Base-by-base conservation (phyloP, 1,140 invertebrate genomes). In the Listronotus oregonensis region DNA sequence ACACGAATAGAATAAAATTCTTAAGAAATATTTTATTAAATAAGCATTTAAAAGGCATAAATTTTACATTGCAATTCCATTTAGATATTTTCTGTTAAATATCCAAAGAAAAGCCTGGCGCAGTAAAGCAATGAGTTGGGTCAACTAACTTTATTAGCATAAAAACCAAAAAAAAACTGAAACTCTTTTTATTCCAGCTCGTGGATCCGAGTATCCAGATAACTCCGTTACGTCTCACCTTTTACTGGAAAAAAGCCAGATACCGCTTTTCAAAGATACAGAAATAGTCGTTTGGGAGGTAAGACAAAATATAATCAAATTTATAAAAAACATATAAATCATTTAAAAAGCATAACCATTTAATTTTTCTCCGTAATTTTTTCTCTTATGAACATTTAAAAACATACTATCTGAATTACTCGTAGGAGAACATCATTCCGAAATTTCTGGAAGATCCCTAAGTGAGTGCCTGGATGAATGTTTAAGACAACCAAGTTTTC, bases 381-480 rank as follows among this genome's bases (percentile, higher is more conserved):
- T n/a, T n/a, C n/a, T n/a, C n/a, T n/a, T n/a, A n/a, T n/a, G n/a
- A n/a, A n/a, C n/a, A n/a, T n/a, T n/a, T n/a, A n/a, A n/a, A n/a
- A n/a, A n/a, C n/a, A n/a, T n/a, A n/a, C n/a, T n/a, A n/a, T n/a
- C n/a, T n/a, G n/a, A n/a, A 10, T 14, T 18, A 27, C 43, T 57
- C 5, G 14, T 61, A 61, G 58, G 63, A 4, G 91, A 94, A 78
- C 93, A 92, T 78, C 92, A 94, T 79, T 93, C 91, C 1, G 93
- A 95, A 78, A 93, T 94, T 68, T 93, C 90, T 0, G 90, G 91
- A 42, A 82, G 91, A 54, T 91, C 91, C 4, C 80, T 95, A 15
- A 93, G 90, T 77, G 92, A 95, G 77, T 95, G 94, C 73, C 77
- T 95, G 57, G 92, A 95, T 77, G 92, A 94, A 74, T 96, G 93